These are phyloP conservation scores for Mus spretus DNA, from an alignment of 2,797 vertebrate species.

Conservation along the genomic window DNA sequence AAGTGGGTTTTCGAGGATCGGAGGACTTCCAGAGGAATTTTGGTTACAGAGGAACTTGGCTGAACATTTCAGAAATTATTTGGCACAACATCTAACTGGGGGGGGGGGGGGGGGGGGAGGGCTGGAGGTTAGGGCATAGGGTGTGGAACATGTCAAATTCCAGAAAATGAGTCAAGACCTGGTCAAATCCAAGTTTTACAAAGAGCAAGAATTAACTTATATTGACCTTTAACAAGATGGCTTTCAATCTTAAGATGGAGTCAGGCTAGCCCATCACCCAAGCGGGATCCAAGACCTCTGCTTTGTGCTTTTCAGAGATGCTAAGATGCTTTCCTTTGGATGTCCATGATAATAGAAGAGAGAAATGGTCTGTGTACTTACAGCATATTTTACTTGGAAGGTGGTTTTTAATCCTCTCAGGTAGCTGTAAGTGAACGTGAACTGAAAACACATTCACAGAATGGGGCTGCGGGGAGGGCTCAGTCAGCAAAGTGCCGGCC, in stretches of 20 bases:
- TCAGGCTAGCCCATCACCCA: background rate
- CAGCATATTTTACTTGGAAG: constrained; percentile 41
- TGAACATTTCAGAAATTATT: background rate
- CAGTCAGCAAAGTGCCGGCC: background rate
- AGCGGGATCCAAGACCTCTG: background rate
- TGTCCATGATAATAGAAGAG: background rate
- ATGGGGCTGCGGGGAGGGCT: background rate
- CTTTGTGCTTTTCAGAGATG: background rate
- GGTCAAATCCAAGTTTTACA: background rate
- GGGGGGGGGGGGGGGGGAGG: no score
- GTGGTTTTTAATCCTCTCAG: constrained; percentile 5
- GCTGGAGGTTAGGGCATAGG: background rate
- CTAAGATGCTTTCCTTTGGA: background rate
- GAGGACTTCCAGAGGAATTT: background rate
- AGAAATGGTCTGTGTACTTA: background rate
- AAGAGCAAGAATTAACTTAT: background rate
- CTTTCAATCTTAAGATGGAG: background rate
- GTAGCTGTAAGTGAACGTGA: background rate
- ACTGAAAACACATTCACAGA: background rate
- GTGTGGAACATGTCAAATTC: background rate
- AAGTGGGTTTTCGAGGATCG: background rate
- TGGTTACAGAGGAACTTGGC: background rate
- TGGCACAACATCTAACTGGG: background rate
- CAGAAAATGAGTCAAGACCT: background rate
- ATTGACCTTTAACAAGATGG: background rate